Evolutionary conservation across 2,888 invertebrate species (phyloP).

Genomic region (Pyrrhia umbra): DNA sequence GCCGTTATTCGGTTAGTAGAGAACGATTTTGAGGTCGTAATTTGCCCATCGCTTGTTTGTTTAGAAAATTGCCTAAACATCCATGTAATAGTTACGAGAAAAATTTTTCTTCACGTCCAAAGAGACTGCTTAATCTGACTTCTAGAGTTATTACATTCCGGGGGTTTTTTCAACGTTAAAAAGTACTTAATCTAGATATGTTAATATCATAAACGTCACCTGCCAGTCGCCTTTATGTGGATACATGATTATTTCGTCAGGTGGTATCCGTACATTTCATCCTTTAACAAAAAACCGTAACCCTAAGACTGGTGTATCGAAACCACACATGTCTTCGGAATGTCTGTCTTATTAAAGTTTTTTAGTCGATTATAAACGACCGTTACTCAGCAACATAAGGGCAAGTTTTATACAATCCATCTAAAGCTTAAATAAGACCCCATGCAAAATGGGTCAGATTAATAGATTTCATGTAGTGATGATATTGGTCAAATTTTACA

Average conservation of each 20-base stretch:
- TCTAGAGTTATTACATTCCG: background rate
- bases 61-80: background rate
- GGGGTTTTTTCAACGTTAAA: constrained; percentile 16
- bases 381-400: constrained; percentile 1
- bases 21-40: constrained; percentile 31
- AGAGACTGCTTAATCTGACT: background rate
- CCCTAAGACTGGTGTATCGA: constrained; percentile 36
- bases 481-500: too few relatives aligned
- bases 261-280: constrained; percentile 43
- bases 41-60: constrained; percentile 4
- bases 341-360: constrained; percentile 30
- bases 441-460: too few relatives aligned
- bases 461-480: too few relatives aligned
- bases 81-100: too few relatives aligned
- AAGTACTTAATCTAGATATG: constrained; percentile 19
- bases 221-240: constrained; percentile 26
- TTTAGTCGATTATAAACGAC: constrained; percentile 11
- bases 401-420: background rate
- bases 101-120: background rate
- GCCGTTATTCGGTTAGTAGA: constrained; percentile 49
- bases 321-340: constrained; percentile 52
- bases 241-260: constrained; percentile 51
- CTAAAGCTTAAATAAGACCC: background rate
- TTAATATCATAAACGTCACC: constrained; percentile 23
- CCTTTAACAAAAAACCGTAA: constrained; percentile 56